Conservation (phyloP, 2,888 invertebrate genomes). For the Xestoiulus laeticollis region DNA sequence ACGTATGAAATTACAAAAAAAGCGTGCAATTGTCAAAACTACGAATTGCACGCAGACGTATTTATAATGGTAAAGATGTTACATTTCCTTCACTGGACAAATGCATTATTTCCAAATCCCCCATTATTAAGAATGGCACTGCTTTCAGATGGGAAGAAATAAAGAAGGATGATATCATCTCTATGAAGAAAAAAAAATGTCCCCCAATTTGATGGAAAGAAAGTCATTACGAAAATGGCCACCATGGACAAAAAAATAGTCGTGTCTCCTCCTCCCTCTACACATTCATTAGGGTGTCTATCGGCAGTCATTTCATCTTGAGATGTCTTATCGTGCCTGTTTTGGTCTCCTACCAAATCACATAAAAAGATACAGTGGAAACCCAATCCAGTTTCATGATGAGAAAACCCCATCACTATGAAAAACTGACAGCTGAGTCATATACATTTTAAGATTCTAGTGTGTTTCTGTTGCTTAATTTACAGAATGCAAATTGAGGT, state of each 20-base stretch:
- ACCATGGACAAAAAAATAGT: conserved; percentile 20
- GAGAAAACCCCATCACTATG: background rate
- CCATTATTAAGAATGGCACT: conserved; percentile 26
- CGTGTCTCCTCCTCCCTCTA: conserved; percentile 11
- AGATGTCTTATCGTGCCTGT: conserved; percentile 15
- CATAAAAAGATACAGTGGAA: conserved; percentile 26
- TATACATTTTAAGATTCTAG: background rate
- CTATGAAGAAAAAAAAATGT: background rate
- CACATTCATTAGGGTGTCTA: conserved; percentile 26
- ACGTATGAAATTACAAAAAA: background rate
- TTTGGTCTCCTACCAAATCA: background rate
- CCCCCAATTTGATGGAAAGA: conserved; percentile 26
- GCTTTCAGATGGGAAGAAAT: conserved; percentile 19
- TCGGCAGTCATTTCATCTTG: conserved; percentile 17
- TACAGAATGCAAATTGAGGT: background rate
- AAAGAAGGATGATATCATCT: conserved; percentile 26
- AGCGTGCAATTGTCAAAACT: background rate
- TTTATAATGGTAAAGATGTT: background rate
- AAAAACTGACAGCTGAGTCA: background rate
- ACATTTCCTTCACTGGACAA: conserved; percentile 26
- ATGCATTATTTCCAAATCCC: conserved; percentile 11
- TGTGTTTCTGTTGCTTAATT: background rate
- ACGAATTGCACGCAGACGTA: background rate
- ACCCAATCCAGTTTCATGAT: background rate
- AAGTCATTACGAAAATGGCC: conserved; percentile 26